These are phyloP conservation scores for Drosophila paramelanica DNA, from an alignment of 2,888 invertebrate genomes.

Conservation along the genomic window DNA sequence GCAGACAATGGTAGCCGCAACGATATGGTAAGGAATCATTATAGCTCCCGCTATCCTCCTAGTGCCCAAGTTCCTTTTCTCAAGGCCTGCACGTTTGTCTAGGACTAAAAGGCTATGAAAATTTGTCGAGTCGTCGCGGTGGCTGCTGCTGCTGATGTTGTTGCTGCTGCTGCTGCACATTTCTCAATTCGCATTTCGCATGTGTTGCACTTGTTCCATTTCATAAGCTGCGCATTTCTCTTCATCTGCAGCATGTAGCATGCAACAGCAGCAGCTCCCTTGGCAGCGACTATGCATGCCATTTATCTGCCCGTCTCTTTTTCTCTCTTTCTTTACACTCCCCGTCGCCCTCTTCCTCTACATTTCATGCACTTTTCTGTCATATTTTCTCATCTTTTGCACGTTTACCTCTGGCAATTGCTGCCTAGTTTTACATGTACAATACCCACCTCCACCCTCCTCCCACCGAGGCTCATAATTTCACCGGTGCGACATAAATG, in stretches of 20 bases:
- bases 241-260: slow-evolving; percentile 38
- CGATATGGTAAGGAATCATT: slow-evolving; percentile 27
- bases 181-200: slow-evolving; percentile 49
- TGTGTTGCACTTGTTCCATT: slow-evolving; percentile 64
- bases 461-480: slow-evolving; percentile 59
- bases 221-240: slow-evolving; percentile 75
- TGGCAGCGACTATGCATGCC: slow-evolving; percentile 28
- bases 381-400: slow-evolving; percentile 75
- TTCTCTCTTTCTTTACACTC: neutral
- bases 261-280: slow-evolving; percentile 23
- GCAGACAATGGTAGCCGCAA: slow-evolving; percentile 11
- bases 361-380: slow-evolving; percentile 70
- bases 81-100: slow-evolving; percentile 45
- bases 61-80: slow-evolving; percentile 24
- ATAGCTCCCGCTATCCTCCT: too few relatives aligned
- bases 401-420: slow-evolving; percentile 72
- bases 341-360: neutral
- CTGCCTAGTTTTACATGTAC: slow-evolving; percentile 29
- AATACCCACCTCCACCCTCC: neutral
- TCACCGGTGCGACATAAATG: slow-evolving; percentile 61
- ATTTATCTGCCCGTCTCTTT: slow-evolving; percentile 36
- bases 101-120: slow-evolving; percentile 28
- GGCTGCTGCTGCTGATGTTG: neutral
- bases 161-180: slow-evolving; percentile 23
- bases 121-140: slow-evolving; percentile 6